Evolutionary conservation across 2,797 vertebrate genomes (phyloP).

Genomic region (Crypturellus tataupa): DNA sequence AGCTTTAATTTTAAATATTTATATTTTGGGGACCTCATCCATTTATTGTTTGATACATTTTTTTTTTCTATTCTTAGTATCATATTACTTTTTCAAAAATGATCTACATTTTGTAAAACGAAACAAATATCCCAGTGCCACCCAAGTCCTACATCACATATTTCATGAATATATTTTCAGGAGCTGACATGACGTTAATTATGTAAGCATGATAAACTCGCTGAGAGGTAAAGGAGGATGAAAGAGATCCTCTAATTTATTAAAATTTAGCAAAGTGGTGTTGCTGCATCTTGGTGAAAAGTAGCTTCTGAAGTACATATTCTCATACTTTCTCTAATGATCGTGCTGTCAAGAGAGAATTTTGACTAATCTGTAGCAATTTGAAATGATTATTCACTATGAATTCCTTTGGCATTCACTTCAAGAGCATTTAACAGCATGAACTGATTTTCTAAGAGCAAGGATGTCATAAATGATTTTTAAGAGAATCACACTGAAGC

Average conservation of each 20-base stretch:
- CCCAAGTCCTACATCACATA: rapidly evolving
- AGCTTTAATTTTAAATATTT: background rate
- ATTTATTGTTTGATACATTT: background rate
- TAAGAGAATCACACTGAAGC: background rate
- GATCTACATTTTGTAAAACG: background rate
- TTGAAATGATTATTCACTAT: background rate
- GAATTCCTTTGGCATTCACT: background rate
- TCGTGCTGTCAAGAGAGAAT: background rate
- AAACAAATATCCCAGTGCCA: background rate
- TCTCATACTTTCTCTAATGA: background rate
- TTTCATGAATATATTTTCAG: background rate
- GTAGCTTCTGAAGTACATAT: background rate
- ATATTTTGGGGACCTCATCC: background rate
- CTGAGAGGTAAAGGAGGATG: background rate
- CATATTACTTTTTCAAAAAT: background rate
- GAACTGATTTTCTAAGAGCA: background rate
- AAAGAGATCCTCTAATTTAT: background rate
- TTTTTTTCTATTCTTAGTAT: background rate
- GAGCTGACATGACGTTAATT: background rate
- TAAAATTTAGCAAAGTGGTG: rapidly evolving
- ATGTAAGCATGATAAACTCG: background rate
- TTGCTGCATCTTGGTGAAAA: background rate
- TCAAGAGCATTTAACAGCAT: background rate
- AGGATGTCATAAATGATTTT: background rate
- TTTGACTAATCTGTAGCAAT: background rate